phyloP scores from a whole-genome alignment of 2,797 vertebrate species.

The Sphenodon punctatus region DNA sequence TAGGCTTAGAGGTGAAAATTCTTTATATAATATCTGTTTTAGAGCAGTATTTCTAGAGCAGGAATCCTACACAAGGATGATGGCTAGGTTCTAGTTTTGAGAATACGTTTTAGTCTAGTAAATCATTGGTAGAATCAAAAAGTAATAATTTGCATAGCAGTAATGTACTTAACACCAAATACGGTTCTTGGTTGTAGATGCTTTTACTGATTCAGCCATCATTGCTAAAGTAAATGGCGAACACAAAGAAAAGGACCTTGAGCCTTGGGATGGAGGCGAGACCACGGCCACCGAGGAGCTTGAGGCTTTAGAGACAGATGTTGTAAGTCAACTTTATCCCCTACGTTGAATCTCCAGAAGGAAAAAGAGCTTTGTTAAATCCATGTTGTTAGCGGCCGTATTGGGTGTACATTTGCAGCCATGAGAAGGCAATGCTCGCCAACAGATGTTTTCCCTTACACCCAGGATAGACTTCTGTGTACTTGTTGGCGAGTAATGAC shows the following conservation, averaged over 20 bases:
- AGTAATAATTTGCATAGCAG: too few species aligned
- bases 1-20: neutral
- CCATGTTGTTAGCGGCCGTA: neutral
- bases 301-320: constrained; percentile 94
- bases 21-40: neutral
- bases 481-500: too few species aligned
- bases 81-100: too few species aligned
- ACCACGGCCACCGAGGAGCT: constrained; percentile 85
- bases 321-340: constrained; percentile 78
- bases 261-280: constrained; percentile 97
- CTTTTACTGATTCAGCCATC: constrained; percentile 94
- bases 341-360: too few species aligned
- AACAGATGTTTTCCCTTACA: neutral
- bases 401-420: neutral
- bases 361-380: neutral
- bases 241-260: constrained; percentile 96
- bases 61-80: too few species aligned
- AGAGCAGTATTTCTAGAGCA: too few species aligned
- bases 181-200: constrained; percentile 81
- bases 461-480: constrained; percentile 6
- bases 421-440: neutral
- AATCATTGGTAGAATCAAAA: too few species aligned
- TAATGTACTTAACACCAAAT: neutral
- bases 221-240: constrained; percentile 92
- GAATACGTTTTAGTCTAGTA: too few species aligned